A percentile compares a stretch with the other conserved stretches of the same genome.
Evolutionary conservation across 2,888 invertebrate species (phyloP).

Genomic region (Resseliella maxima): DNA sequence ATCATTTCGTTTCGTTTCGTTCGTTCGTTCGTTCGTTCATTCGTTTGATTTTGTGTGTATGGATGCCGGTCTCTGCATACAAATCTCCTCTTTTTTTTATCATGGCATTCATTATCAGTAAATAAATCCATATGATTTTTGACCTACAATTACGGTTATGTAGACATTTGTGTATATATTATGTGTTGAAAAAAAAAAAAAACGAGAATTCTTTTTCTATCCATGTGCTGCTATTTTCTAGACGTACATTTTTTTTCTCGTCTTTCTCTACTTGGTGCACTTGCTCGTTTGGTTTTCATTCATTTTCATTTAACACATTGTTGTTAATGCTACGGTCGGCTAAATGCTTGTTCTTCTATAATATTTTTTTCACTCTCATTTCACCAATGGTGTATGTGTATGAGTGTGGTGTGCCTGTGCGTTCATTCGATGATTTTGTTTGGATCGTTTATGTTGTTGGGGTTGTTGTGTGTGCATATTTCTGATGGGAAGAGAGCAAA

Average conservation of each 20-base stretch:
- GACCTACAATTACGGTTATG: constrained; percentile 51
- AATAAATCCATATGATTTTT: constrained; percentile 55
- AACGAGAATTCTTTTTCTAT: constrained; percentile 10
- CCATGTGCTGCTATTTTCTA: neutral
- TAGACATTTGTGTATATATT: constrained; percentile 6
- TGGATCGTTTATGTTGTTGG: neutral
- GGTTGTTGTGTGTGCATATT: constrained; percentile 9
- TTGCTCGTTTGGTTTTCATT: constrained; percentile 54
- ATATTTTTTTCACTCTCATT: neutral
- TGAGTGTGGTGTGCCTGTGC: no score
- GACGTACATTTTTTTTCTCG: no score
- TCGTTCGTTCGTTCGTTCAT: neutral
- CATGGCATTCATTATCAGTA: constrained; percentile 54
- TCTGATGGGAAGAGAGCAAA: no score
- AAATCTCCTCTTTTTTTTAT: constrained; percentile 27
- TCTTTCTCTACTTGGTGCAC: neutral
- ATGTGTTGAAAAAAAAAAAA: constrained; percentile 5
- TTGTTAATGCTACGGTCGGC: constrained; percentile 43
- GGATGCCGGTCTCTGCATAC: constrained; percentile 21
- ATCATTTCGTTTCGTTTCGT: neutral
- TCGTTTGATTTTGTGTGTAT: neutral
- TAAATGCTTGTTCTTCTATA: neutral
- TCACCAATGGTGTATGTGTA: neutral
- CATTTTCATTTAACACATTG: constrained; percentile 54
- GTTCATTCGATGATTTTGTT: constrained; percentile 12